These are phyloP conservation scores for Chrysodeixis includens DNA, from an alignment of 2,888 invertebrate genomes.

Conservation along the genomic window DNA sequence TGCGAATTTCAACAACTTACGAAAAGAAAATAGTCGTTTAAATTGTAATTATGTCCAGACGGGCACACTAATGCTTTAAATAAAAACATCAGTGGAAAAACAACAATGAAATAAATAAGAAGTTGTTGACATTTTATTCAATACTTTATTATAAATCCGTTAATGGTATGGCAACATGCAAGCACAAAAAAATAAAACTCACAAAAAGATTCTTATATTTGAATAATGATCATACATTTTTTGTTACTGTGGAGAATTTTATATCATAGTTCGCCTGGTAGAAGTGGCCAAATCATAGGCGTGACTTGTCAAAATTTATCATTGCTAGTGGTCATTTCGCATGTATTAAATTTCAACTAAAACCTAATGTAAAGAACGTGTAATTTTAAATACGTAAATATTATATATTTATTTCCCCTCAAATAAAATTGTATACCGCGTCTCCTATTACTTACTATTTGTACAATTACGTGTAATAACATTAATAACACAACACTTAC, in stretches of 20 bases:
- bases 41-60: background rate
- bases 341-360: conserved; percentile 5
- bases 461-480: conserved; percentile 1
- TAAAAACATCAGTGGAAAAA: background rate
- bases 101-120: background rate
- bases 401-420: conserved; percentile 16
- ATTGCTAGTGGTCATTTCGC: background rate
- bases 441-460: conserved; percentile 11
- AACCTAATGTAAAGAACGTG: too few species aligned
- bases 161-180: background rate
- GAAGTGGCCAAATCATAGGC: background rate
- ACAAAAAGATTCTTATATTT: conserved; percentile 14
- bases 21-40: conserved; percentile 21
- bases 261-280: background rate
- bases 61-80: background rate
- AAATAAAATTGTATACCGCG: conserved; percentile 17
- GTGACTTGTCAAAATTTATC: background rate
- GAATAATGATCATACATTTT: conserved; percentile 24
- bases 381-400: too few species aligned
- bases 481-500: conserved; percentile 35
- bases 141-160: background rate
- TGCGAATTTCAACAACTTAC: conserved; percentile 24
- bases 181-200: background rate
- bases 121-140: background rate
- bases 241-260: background rate